Base-by-base conservation (phyloP, 2,888 invertebrate species). In the Diplolepis rosae region DNA sequence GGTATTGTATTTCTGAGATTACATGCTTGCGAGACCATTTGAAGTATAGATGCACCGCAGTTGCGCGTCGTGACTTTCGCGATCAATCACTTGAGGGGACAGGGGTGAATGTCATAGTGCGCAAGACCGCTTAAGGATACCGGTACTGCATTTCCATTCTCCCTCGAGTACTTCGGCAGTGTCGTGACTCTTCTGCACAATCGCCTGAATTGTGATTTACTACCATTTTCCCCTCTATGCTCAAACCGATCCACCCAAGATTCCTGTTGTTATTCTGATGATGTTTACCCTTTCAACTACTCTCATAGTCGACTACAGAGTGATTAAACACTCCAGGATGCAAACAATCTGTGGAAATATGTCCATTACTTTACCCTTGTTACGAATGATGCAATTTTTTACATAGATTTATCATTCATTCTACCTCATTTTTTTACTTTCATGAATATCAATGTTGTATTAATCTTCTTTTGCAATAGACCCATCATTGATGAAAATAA, bases 11-110 rank as follows among this genome's bases (percentile, higher is more conserved):
- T 61, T 39, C 39, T 27, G n/a, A 61, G 61, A 61, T 61, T 73
- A 76, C 72, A 66, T 77, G 74, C 71, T 66, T 61, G 65, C 66
- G 68, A 72, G 71, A 72, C 71, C 74, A 76, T 78, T 76, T 70
- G 72, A 74, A 76, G 72, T 73, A n/a, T n/a, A 73, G 73, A 78
- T 78, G 76, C 73, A 75, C 74, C 67, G 76, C 75, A 70, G 77
- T 69, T 73, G 75, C 73, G 73, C 71, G 65, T 75, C 78, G 78
- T 77, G 78, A 76, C 76, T 79, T 72, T 74, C 77, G 78, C 81
- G 79, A 80, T 80, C 81, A 81, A 79, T 81, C 80, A 81, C 79
- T 81, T 79, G 78, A 76, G 77, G 75, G 72, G 69, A 77, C 70
- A 71, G 68, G 79, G 66, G 72, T 72, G 73, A 72, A 72, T 74